Base-by-base conservation (phyloP, 2,888 invertebrate species). In the Morpho helenor region DNA sequence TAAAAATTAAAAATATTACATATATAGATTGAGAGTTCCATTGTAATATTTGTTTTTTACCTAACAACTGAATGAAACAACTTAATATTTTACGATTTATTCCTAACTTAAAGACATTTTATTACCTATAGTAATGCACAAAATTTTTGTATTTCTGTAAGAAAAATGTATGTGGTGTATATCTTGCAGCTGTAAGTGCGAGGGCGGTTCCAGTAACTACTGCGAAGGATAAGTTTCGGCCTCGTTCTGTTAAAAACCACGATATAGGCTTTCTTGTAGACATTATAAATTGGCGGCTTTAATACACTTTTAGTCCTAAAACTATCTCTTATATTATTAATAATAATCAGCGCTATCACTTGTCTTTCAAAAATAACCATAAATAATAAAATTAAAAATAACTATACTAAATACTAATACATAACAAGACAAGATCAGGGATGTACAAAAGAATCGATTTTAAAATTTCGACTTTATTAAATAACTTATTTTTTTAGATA, bases 51-150 rank as follows among this genome's bases (percentile, higher is more conserved):
- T 39, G 42, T 8, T 51, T 47, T 53, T 31, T 31, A 31, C 31
- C 2, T 31, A 31, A 31, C 0, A 3, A 31, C 31, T 31, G 31
- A 31, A 31, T 31, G 31, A 31, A 31, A 31, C 31, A 31, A 31
- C 31, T 31, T 31, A 31, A 31, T 31, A 31, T 5, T 31, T 31
- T 31, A 31, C 31, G 31, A 31, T 5, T 0, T 31, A 31, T 31
- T 31, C 31, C 31, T 31, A 31, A 31, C 4, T 31, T 5, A 3
- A 31, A 49, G 58, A 62, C 64, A 61, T 65, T 56, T 7, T 49
- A 50, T 53, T 61, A 79, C 95, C 90, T 92, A 77, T 95, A 95
- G 68, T 93, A 89, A 62, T 93, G 93, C 7, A 94, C 88, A 62
- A 94, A 82, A 42, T 93, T 91, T 72, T 91, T 91, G 71, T 94